Conservation (phyloP, 2,113 vertebrate genomes). For the Melanotaenia duboulayi region DNA sequence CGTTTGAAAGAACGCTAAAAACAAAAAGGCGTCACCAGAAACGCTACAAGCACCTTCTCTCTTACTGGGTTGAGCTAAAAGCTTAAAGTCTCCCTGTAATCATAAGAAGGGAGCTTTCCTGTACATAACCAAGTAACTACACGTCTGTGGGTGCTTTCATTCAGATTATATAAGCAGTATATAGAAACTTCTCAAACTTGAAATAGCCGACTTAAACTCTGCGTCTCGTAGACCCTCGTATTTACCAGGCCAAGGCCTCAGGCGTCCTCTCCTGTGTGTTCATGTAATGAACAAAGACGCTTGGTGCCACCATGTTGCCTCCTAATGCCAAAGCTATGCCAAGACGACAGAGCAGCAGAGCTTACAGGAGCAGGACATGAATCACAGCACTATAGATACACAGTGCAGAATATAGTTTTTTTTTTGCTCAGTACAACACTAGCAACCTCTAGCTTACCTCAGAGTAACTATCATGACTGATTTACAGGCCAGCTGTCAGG, state of each 20-base stretch:
- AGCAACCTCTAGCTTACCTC: conserved; percentile 77
- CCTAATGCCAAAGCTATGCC: conserved; percentile 82
- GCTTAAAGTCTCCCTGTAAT: conserved; percentile 64
- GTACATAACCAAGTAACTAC: conserved; percentile 42
- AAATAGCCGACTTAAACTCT: conserved; percentile 50
- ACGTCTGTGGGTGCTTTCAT: conserved; percentile 53
- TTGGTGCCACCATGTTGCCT: conserved; percentile 68
- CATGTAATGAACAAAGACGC: conserved; percentile 75
- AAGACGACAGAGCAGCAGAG: conserved; percentile 52
- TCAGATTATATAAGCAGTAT: conserved; percentile 46
- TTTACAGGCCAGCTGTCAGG: conserved; percentile 28
- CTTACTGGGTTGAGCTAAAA: conserved; percentile 65
- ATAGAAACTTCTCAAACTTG: conserved; percentile 58
- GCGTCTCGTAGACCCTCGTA: conserved; percentile 58
- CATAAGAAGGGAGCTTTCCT: conserved; percentile 23
- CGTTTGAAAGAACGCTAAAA: conserved; percentile 68
- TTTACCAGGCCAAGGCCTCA: conserved; percentile 65
- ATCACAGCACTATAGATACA: conserved; percentile 44
- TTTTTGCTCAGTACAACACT: conserved; percentile 72
- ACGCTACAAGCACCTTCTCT: conserved; percentile 60
- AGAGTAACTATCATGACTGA: conserved; percentile 62
- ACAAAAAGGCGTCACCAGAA: conserved; percentile 36
- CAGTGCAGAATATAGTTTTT: conserved; percentile 54
- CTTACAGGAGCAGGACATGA: conserved; percentile 33
- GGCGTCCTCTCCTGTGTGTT: conserved; percentile 57